Conservation (phyloP, 2,113 vertebrate genomes). For the Nothocercus julius region DNA sequence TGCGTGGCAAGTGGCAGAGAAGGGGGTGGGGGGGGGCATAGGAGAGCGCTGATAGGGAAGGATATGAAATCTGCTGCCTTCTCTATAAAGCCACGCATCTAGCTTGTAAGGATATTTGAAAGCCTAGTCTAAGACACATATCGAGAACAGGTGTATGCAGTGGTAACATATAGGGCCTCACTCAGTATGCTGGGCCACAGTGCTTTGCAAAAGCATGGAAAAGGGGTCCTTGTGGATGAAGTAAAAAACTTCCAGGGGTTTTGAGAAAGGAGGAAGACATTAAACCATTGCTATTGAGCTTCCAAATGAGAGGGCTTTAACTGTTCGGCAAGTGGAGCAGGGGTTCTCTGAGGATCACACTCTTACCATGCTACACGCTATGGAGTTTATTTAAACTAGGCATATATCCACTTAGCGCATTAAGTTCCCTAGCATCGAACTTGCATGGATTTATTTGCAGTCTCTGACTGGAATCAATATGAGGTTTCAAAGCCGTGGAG, state of each 20-base stretch:
- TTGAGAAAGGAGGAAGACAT: background rate
- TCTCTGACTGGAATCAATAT: conserved; percentile 7
- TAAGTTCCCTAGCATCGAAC: background rate
- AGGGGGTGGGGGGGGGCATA: background rate
- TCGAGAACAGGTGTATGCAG: background rate
- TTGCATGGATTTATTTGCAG: conserved; percentile 1
- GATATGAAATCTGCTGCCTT: background rate
- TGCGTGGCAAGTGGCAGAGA: background rate
- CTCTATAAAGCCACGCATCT: background rate
- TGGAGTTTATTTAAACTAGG: background rate
- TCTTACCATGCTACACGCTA: background rate
- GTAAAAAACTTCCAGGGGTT: background rate
- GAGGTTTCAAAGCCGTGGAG: conserved; percentile 23
- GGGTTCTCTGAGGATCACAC: background rate
- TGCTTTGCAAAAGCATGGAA: background rate
- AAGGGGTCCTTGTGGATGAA: background rate
- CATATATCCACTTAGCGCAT: background rate
- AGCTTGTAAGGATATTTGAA: background rate
- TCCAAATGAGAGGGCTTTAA: background rate
- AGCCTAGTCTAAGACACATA: background rate
- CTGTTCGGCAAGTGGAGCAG: background rate
- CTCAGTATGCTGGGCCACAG: background rate
- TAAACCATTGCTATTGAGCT: background rate
- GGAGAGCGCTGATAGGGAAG: background rate
- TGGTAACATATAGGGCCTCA: background rate